These are phyloP conservation scores for Oegoconia quadripuncta DNA, from an alignment of 2,888 invertebrate species.

Conservation along the genomic window DNA sequence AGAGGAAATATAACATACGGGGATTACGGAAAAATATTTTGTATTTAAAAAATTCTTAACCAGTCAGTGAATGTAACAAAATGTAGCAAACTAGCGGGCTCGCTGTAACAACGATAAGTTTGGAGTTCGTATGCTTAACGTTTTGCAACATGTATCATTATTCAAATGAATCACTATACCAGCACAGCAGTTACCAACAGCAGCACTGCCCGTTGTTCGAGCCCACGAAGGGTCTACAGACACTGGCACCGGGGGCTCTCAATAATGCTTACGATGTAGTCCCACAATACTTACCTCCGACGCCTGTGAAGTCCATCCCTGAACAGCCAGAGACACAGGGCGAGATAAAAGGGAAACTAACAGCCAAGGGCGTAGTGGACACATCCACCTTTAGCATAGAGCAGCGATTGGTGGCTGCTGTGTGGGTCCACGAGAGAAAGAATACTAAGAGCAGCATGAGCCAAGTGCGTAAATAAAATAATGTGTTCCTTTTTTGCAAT, in stretches of 20 bases:
- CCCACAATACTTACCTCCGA: not conserved
- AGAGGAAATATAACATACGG: too few relatives aligned
- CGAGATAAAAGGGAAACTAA: not conserved
- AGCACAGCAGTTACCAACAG: slow-evolving; percentile 27
- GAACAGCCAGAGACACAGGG: not conserved
- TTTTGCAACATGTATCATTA: slow-evolving; percentile 24
- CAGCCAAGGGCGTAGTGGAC: slow-evolving; percentile 28
- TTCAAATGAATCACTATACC: slow-evolving; percentile 51
- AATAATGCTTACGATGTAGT: not conserved
- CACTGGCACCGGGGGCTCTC: not conserved
- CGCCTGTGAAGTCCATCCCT: not conserved
- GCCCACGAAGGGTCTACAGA: slow-evolving; percentile 19
- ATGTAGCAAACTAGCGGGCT: too few relatives aligned
- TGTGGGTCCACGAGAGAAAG: slow-evolving; percentile 69
- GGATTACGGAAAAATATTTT: too few relatives aligned
- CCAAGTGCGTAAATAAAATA: slow-evolving; percentile 35
- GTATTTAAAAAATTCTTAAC: too few relatives aligned
- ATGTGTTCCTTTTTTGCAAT: too few relatives aligned
- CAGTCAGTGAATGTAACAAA: too few relatives aligned
- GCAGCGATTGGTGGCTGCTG: slow-evolving; percentile 64
- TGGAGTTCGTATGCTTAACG: too few relatives aligned
- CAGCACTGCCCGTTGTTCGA: slow-evolving; percentile 26
- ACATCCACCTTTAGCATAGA: slow-evolving; percentile 56
- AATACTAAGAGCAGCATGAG: slow-evolving; percentile 43
- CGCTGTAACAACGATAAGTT: too few relatives aligned